Percentiles rank a stretch among this genome's conserved stretches.
These are phyloP conservation scores for Ascaphus truei DNA, from an alignment of 2,113 vertebrate genomes.

Conservation along the genomic window DNA sequence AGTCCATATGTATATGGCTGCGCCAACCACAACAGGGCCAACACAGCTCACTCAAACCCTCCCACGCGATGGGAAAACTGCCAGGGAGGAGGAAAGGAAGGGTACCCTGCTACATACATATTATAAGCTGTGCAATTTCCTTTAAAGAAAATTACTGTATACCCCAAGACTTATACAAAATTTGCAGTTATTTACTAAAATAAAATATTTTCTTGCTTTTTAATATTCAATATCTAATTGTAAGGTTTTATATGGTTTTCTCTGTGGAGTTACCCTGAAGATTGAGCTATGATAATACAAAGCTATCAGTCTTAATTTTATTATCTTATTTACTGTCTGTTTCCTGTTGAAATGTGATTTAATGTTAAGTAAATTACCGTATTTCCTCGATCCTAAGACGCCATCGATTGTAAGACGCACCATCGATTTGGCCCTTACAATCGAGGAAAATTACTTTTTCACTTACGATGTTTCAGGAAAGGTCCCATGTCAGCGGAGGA, in stretches of 20 bases:
- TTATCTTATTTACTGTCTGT: neutral
- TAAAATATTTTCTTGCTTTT: neutral
- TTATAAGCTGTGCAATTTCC: neutral
- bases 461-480: too few species aligned
- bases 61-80: too few species aligned
- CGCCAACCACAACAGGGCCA: too few species aligned
- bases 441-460: too few species aligned
- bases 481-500: too few species aligned
- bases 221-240: neutral
- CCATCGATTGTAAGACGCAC: too few species aligned
- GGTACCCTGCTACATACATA: neutral
- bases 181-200: neutral
- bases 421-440: too few species aligned
- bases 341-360: neutral
- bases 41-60: too few species aligned
- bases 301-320: neutral
- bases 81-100: too few species aligned
- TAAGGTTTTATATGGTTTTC: neutral
- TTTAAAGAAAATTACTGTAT: neutral
- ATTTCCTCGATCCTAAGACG: too few species aligned
- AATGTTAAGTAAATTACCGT: too few species aligned
- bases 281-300: neutral
- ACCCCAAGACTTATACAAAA: neutral
- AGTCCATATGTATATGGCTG: too few species aligned
- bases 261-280: neutral